Conservation (phyloP, 2,797 vertebrate genomes). For the Kryptopterus vitreolus region DNA sequence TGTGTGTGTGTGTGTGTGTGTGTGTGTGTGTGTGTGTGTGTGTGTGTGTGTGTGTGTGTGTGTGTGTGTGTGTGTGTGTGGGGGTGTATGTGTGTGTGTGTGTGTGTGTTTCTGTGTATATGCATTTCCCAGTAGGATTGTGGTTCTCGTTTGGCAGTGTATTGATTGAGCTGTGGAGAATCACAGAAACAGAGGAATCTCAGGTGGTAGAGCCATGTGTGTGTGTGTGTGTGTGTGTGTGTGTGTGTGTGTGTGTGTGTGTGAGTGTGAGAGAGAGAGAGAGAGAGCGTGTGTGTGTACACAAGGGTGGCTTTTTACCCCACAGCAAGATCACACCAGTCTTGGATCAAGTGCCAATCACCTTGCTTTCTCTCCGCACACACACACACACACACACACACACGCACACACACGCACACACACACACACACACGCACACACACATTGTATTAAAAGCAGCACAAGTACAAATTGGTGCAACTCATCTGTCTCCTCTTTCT, state of each 20-base stretch:
- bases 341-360: slow-evolving; percentile 60
- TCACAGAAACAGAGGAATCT: slow-evolving; percentile 84
- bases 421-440: slow-evolving; percentile 16
- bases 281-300: not conserved
- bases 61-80: slow-evolving; percentile 11
- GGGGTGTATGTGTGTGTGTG: slow-evolving; percentile 49
- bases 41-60: slow-evolving; percentile 14
- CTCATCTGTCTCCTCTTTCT: not conserved
- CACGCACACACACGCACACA: slow-evolving; percentile 18
- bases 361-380: slow-evolving; percentile 49
- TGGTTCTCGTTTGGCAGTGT: slow-evolving; percentile 60
- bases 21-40: slow-evolving; percentile 31
- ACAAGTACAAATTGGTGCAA: not conserved
- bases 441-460: not conserved
- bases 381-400: not conserved
- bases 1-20: slow-evolving; percentile 37
- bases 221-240: slow-evolving; percentile 12
- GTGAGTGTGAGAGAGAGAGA: slow-evolving; percentile 1
- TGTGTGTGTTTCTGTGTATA: slow-evolving; percentile 41
- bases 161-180: slow-evolving; percentile 87
- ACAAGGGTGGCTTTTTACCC: slow-evolving; percentile 73
- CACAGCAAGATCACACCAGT: slow-evolving; percentile 66
- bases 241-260: slow-evolving; percentile 16
- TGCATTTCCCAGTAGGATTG: slow-evolving; percentile 23
- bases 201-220: slow-evolving; percentile 79